These are phyloP conservation scores for Larimichthys crocea DNA, from an alignment of 2,113 vertebrate species.

Conservation along the genomic window DNA sequence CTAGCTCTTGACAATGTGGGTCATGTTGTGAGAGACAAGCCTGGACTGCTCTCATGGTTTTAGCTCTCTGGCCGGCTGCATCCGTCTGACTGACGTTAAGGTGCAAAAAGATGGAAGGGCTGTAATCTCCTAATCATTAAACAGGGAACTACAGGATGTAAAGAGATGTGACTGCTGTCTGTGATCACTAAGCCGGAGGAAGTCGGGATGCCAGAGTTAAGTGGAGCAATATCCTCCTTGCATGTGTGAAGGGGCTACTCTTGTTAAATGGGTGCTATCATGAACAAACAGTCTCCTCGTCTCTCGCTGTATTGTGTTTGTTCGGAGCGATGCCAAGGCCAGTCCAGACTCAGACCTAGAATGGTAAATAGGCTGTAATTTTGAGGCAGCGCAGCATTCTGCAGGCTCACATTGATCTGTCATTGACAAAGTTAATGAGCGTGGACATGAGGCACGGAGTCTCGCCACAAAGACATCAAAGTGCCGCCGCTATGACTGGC, in stretches of 20 bases:
- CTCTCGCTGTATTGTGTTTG: constrained; percentile 53
- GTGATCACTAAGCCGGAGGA: constrained; percentile 58
- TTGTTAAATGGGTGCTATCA: constrained; percentile 62
- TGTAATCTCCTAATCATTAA: constrained; percentile 64
- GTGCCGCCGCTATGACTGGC: constrained; percentile 63
- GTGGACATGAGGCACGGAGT: constrained; percentile 74
- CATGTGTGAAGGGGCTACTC: constrained; percentile 30
- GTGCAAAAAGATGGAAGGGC: constrained; percentile 55
- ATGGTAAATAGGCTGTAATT: constrained; percentile 71
- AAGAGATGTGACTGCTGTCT: constrained; percentile 61
- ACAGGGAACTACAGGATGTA: constrained; percentile 61
- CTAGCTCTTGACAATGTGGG: constrained; percentile 49
- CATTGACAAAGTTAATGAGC: constrained; percentile 82
- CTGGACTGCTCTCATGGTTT: constrained; percentile 42
- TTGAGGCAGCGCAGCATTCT: constrained; percentile 49
- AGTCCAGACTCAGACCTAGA: constrained; percentile 38
- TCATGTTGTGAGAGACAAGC: constrained; percentile 44
- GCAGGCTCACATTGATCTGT: constrained; percentile 75
- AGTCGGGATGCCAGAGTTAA: constrained; percentile 61
- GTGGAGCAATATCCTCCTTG: constrained; percentile 67
- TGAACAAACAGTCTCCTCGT: constrained; percentile 32
- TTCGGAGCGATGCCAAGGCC: constrained; percentile 55
- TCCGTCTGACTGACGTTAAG: constrained; percentile 61
- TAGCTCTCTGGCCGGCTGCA: constrained; percentile 31
- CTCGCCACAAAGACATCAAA: constrained; percentile 82